These are phyloP conservation scores for Himantopus leucocephalus DNA, from an alignment of 2,113 vertebrate genomes.

Conservation along the genomic window DNA sequence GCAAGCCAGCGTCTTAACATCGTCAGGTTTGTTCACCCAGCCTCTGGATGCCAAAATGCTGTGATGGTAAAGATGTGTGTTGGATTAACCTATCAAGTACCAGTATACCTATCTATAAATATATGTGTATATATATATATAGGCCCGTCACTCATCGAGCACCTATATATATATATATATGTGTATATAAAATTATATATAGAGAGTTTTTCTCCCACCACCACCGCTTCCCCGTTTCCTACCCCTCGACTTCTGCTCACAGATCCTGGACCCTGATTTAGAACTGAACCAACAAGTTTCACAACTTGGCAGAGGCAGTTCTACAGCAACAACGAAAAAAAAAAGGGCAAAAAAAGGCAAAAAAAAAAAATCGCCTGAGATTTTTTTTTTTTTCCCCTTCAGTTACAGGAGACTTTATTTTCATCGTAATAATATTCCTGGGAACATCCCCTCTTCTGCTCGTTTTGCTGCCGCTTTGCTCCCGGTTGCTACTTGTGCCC, in stretches of 20 bases:
- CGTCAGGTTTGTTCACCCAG: slow-evolving; percentile 16
- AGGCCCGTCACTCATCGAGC: slow-evolving; percentile 8
- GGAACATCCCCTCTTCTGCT: slow-evolving; percentile 8
- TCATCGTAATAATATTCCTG: not conserved
- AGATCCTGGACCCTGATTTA: slow-evolving; percentile 18
- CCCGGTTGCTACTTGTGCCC: not conserved
- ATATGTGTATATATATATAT: slow-evolving; percentile 36
- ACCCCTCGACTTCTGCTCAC: slow-evolving; percentile 33
- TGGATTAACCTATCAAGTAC: slow-evolving; percentile 19
- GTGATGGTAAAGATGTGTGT: slow-evolving; percentile 6
- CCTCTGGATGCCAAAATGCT: slow-evolving; percentile 52
- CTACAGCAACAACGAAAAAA: not conserved
- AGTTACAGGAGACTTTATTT: slow-evolving; percentile 57
- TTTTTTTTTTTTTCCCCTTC: not conserved
- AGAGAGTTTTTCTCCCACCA: not conserved
- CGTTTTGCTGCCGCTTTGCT: not conserved
- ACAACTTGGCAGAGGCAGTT: slow-evolving; percentile 16
- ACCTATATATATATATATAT: slow-evolving; percentile 47
- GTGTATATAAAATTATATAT: not conserved
- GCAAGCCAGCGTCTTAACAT: not conserved
- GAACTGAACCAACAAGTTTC: slow-evolving; percentile 33
- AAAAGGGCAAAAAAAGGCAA: not conserved
- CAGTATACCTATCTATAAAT: not conserved
- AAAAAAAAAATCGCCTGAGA: not conserved
- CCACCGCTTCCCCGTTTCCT: not conserved